Conservation (phyloP, 2,888 invertebrate genomes). For the Aquatica leii region DNA sequence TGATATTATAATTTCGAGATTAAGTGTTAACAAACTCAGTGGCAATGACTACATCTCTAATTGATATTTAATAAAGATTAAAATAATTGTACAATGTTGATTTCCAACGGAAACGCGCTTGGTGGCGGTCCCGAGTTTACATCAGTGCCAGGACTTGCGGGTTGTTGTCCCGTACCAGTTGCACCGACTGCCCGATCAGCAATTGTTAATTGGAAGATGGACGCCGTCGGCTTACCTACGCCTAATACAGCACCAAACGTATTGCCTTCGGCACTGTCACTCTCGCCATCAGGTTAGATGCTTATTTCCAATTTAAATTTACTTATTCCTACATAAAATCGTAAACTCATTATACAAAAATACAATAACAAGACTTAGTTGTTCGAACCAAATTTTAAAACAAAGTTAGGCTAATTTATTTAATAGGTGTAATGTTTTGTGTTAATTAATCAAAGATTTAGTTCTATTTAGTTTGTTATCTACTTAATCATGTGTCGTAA, state of each 20-base stretch:
- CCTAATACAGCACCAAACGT: conserved; percentile 64
- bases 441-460: too few species aligned
- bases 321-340: too few species aligned
- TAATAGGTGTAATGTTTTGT: too few species aligned
- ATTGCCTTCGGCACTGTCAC: conserved; percentile 63
- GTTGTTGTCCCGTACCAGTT: conserved; percentile 63
- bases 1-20: too few species aligned
- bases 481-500: too few species aligned
- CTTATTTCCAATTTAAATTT: background rate
- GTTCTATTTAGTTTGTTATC: too few species aligned
- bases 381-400: too few species aligned
- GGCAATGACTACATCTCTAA: background rate
- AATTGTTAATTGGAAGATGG: conserved; percentile 68
- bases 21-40: too few species aligned
- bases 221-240: conserved; percentile 66
- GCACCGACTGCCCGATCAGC: conserved; percentile 62
- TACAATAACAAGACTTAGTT: too few species aligned
- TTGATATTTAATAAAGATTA: background rate
- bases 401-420: too few species aligned
- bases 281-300: conserved; percentile 66
- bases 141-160: conserved; percentile 56
- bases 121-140: conserved; percentile 63
- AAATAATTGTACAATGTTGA: conserved; percentile 64
- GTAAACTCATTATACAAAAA: too few species aligned
- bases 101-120: conserved; percentile 69